Evolutionary conservation across 2,113 vertebrate genomes (phyloP).

Genomic region (Scomber colias): DNA sequence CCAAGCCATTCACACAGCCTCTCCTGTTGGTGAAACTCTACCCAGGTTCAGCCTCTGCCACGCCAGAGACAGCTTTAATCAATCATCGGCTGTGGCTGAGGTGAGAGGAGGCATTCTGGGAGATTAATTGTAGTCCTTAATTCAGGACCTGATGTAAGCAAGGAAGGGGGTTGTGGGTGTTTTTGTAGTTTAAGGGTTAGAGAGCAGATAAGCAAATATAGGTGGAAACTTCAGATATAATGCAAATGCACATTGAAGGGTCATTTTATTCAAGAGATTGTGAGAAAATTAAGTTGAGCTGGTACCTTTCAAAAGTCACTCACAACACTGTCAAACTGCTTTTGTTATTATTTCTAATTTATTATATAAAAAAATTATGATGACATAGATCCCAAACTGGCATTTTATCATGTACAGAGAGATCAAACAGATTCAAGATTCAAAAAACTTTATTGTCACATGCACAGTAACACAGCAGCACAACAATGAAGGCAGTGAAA

Average conservation of each 20-base stretch:
- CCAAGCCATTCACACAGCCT: conserved; percentile 67
- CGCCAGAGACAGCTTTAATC: conserved; percentile 73
- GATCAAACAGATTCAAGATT: neutral
- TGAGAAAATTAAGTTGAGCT: neutral
- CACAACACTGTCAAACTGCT: neutral
- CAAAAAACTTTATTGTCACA: too few species aligned
- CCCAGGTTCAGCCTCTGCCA: conserved; percentile 56
- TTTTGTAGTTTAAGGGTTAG: conserved; percentile 48
- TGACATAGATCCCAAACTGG: too few species aligned
- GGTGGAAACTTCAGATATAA: conserved; percentile 33
- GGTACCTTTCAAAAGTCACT: neutral
- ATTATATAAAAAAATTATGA: neutral
- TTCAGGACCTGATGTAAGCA: conserved; percentile 76
- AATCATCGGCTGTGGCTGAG: conserved; percentile 70
- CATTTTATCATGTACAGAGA: neutral
- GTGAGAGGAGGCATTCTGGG: conserved; percentile 74
- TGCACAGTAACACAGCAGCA: too few species aligned
- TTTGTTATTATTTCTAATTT: neutral
- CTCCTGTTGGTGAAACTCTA: conserved; percentile 77
- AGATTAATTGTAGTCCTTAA: conserved; percentile 82
- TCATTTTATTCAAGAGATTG: neutral
- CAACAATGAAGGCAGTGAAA: too few species aligned
- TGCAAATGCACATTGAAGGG: conserved; percentile 10
- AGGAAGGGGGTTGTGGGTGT: conserved; percentile 40
- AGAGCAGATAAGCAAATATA: conserved; percentile 43